Percentiles rank a stretch among this genome's conserved stretches.
These are phyloP conservation scores for Siniperca undulata DNA, from an alignment of 2,797 vertebrate genomes.

Conservation along the genomic window DNA sequence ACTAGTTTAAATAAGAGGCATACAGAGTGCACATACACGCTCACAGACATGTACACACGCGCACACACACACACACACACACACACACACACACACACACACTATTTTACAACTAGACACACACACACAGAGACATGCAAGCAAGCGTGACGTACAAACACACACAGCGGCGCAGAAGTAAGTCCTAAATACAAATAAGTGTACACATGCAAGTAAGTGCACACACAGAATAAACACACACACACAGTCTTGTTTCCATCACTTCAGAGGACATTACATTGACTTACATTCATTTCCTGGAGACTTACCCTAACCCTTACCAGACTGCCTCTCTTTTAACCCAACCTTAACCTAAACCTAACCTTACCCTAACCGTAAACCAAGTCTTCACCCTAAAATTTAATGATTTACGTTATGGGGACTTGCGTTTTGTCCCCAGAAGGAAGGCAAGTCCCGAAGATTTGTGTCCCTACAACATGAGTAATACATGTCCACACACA, in stretches of 20 bases:
- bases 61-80: constrained; percentile 1
- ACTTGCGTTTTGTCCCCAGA: too few species aligned
- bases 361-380: too few species aligned
- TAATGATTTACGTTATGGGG: too few species aligned
- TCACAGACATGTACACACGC: constrained; percentile 9
- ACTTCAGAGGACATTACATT: too few species aligned
- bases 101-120: constrained; percentile 16
- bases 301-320: too few species aligned
- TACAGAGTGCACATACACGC: constrained; percentile 11
- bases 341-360: too few species aligned
- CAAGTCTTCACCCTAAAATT: too few species aligned
- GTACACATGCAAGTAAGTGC: not conserved
- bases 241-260: not conserved
- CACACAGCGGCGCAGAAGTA: constrained; percentile 33
- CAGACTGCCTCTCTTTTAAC: too few species aligned
- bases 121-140: constrained; percentile 39
- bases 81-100: constrained; percentile 4
- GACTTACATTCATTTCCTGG: too few species aligned
- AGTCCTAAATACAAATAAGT: constrained; percentile 46
- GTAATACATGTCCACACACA: not conserved
- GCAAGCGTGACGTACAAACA: constrained; percentile 45
- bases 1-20: constrained; percentile 73
- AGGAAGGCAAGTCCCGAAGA: too few species aligned
- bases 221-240: not conserved
- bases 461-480: too few species aligned